A percentile compares a stretch with the other conserved stretches of the same genome.
Conservation (phyloP, 2,888 invertebrate genomes). For the Drosophila dives region DNA sequence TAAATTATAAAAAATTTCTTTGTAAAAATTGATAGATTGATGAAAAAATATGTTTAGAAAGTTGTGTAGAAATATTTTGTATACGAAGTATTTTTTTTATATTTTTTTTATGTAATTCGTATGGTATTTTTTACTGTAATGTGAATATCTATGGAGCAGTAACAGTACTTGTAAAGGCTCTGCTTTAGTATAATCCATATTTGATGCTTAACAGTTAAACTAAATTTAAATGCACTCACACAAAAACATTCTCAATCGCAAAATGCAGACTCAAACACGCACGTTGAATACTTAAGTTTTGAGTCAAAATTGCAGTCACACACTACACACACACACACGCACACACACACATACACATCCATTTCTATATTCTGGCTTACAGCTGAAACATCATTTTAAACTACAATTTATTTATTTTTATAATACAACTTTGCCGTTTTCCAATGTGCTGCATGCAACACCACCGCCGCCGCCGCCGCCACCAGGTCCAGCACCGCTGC, state of each 20-base stretch:
- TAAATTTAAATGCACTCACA: neutral
- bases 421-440: slow-evolving; percentile 74
- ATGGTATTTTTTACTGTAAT: slow-evolving; percentile 28
- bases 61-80: slow-evolving; percentile 2
- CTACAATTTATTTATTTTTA: slow-evolving; percentile 78
- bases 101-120: slow-evolving; percentile 3
- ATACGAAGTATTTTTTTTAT: neutral
- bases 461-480: slow-evolving; percentile 55
- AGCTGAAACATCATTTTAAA: slow-evolving; percentile 77
- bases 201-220: slow-evolving; percentile 29
- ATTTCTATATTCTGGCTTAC: slow-evolving; percentile 56
- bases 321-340: neutral
- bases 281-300: slow-evolving; percentile 41
- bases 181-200: slow-evolving; percentile 33
- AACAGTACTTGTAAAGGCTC: slow-evolving; percentile 33
- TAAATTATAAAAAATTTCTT: no score
- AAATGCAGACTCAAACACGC: neutral
- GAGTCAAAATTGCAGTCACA: slow-evolving; percentile 36
- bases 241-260: neutral
- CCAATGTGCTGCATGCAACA: slow-evolving; percentile 46
- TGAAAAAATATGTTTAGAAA: neutral
- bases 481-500: slow-evolving; percentile 72
- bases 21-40: neutral
- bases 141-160: slow-evolving; percentile 36
- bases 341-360: slow-evolving; percentile 21